A percentile compares a stretch with the other conserved stretches of the same genome.
Conservation (phyloP, 1,140 invertebrate species). For the Sycophaga agraensis region DNA sequence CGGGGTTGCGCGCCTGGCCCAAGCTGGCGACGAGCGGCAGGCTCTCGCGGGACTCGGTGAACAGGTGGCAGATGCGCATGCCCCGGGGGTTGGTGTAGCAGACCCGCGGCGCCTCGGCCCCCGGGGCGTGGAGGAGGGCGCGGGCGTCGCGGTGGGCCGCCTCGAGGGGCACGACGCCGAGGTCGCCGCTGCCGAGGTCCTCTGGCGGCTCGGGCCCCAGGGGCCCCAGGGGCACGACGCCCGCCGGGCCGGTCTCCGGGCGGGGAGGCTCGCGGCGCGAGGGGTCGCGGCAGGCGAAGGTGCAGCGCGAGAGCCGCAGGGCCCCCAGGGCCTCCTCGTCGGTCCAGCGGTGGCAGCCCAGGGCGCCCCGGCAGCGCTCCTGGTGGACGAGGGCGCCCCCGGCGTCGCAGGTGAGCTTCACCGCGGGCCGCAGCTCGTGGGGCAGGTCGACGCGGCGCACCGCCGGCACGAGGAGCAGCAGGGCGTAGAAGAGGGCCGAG, state of each 20-base stretch:
- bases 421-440: constrained; percentile 60
- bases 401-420: constrained; percentile 69
- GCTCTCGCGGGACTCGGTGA: constrained; percentile 57
- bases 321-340: constrained; percentile 60
- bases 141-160: neutral
- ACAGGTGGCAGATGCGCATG: constrained; percentile 62
- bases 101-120: constrained; percentile 61
- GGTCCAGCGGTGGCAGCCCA: constrained; percentile 65
- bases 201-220: no score
- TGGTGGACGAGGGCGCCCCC: constrained; percentile 68
- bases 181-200: constrained; percentile 20
- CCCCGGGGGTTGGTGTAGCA: constrained; percentile 60
- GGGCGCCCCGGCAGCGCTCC: constrained; percentile 65
- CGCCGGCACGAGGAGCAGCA: constrained; percentile 66
- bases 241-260: constrained; percentile 20
- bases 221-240: neutral
- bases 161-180: constrained; percentile 19
- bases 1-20: constrained; percentile 49
- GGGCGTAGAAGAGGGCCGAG: constrained; percentile 67
- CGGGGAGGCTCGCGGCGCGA: no score
- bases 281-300: constrained; percentile 58
- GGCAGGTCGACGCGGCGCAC: constrained; percentile 58
- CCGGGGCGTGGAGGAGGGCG: no score
- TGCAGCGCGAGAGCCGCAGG: constrained; percentile 60
- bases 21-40: constrained; percentile 60